Evolutionary conservation across 2,888 invertebrate species (phyloP).

Genomic region (Ormyrus pomaceus): DNA sequence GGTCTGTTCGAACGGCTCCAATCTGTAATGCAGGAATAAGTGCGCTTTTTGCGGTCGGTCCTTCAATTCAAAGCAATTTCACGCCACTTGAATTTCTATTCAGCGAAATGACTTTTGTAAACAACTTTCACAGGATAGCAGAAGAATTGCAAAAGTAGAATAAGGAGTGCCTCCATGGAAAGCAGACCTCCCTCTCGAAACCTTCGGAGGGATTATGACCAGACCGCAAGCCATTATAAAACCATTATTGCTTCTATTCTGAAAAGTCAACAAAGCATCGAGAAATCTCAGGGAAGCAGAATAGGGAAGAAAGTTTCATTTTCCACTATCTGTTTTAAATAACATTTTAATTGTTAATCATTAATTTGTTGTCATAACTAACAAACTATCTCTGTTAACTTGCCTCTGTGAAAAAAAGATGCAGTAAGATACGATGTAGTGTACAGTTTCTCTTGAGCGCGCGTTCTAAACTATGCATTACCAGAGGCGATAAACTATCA

Average conservation of each 20-base stretch:
- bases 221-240: not conserved
- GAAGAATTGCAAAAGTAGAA: constrained; percentile 53
- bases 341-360: too few species aligned
- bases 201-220: constrained; percentile 9
- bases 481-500: too few species aligned
- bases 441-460: not conserved
- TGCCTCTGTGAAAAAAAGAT: too few species aligned
- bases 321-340: too few species aligned
- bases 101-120: constrained; percentile 65
- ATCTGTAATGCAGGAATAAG: not conserved
- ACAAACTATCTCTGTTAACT: too few species aligned
- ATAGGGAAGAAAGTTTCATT: not conserved
- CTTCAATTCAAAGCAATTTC: constrained; percentile 56
- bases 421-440: too few species aligned
- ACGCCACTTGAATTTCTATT: constrained; percentile 61
- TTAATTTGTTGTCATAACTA: too few species aligned
- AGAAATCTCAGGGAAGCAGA: constrained; percentile 34
- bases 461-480: not conserved
- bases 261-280: constrained; percentile 40
- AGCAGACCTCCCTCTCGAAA: not conserved
- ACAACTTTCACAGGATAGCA: constrained; percentile 62
- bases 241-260: constrained; percentile 16
- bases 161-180: not conserved
- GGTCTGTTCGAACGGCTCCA: not conserved
- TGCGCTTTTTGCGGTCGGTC: constrained; percentile 22